These are phyloP conservation scores for Megathymus violae DNA, from an alignment of 1,140 invertebrate genomes.

Conservation along the genomic window DNA sequence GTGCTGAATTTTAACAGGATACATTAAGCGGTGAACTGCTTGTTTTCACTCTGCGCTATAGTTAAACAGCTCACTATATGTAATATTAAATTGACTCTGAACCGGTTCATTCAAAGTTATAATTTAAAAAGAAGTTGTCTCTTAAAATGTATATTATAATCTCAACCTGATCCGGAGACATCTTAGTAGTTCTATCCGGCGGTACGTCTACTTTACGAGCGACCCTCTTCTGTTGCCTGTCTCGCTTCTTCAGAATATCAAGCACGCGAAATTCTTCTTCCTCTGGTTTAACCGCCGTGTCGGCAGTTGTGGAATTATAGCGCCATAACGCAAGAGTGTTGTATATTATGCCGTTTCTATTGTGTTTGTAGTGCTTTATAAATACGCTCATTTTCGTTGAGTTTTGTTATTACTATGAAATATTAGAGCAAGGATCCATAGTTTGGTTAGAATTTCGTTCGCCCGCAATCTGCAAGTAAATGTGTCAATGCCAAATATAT, in stretches of 20 bases:
- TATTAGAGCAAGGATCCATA: constrained; percentile 4
- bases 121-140: no score
- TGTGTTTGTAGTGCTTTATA: constrained; percentile 57
- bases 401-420: constrained; percentile 14
- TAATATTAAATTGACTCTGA: no score
- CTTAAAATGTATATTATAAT: no score
- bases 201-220: constrained; percentile 57
- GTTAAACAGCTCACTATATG: no score
- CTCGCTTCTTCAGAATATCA: constrained; percentile 71
- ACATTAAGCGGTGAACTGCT: no score
- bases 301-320: constrained; percentile 59
- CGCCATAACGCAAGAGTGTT: constrained; percentile 67
- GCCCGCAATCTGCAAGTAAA: background rate
- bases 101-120: no score
- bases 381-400: constrained; percentile 66
- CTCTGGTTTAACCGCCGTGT: constrained; percentile 55
- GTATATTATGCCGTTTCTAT: constrained; percentile 42
- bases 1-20: no score
- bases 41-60: no score
- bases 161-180: constrained; percentile 72
- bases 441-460: background rate
- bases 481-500: background rate
- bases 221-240: constrained; percentile 54
- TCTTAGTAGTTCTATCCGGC: constrained; percentile 72
- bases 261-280: constrained; percentile 78